Percentiles rank a stretch among this genome's conserved stretches.
Conservation (phyloP, 2,113 vertebrate genomes). For the Romanogobio albipinnatus region DNA sequence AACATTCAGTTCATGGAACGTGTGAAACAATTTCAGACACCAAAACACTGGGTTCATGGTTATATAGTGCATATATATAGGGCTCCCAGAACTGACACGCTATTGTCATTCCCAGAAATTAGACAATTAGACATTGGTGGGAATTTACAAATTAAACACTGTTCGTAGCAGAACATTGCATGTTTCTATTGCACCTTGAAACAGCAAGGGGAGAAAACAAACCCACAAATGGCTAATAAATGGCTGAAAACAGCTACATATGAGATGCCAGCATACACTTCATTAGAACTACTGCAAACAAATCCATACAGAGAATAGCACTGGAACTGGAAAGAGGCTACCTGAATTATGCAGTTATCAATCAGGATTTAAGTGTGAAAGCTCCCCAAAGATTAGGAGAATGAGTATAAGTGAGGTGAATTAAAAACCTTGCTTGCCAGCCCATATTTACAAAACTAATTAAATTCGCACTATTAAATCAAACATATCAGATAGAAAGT, state of each 20-base stretch:
- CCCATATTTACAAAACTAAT: constrained; percentile 49
- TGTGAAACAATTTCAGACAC: background rate
- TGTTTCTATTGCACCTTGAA: background rate
- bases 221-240: constrained; percentile 30
- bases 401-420: constrained; percentile 39
- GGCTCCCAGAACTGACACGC: too few species aligned
- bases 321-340: background rate
- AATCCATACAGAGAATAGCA: background rate
- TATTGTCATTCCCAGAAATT: too few species aligned
- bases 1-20: background rate
- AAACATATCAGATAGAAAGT: constrained; percentile 53
- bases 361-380: constrained; percentile 36
- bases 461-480: constrained; percentile 54
- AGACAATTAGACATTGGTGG: too few species aligned
- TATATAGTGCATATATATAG: too few species aligned
- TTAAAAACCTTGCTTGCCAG: constrained; percentile 44
- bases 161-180: background rate
- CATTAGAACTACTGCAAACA: constrained; percentile 28
- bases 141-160: too few species aligned
- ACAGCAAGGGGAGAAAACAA: background rate
- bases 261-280: constrained; percentile 9
- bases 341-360: constrained; percentile 25
- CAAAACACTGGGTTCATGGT: background rate
- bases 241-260: background rate
- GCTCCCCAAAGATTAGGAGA: constrained; percentile 43